These are phyloP conservation scores for Trypoxylon attenuatum DNA, from an alignment of 2,888 invertebrate genomes.

Conservation along the genomic window DNA sequence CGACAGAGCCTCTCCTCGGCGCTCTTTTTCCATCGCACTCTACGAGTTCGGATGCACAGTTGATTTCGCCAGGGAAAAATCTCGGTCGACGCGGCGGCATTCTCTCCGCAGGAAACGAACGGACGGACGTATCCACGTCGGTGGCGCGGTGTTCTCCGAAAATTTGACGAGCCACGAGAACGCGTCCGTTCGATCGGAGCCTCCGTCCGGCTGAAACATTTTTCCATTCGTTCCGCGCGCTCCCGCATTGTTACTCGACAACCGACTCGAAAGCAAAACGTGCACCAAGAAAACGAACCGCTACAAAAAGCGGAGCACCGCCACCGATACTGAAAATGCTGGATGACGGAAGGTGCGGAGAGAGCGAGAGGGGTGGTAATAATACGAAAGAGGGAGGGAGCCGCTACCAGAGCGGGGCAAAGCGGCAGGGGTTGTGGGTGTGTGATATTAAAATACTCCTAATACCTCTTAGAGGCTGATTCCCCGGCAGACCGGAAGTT, in stretches of 20 bases:
- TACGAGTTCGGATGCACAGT: too few relatives aligned
- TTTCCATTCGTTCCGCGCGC: not conserved
- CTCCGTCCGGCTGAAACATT: not conserved
- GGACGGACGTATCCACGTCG: too few relatives aligned
- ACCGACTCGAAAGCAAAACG: constrained; percentile 32
- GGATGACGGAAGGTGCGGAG: not conserved
- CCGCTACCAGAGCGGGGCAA: constrained; percentile 9
- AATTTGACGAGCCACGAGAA: too few relatives aligned
- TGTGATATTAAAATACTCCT: constrained; percentile 15
- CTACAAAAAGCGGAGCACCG: not conserved
- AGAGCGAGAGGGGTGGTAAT: not conserved
- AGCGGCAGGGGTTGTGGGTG: constrained; percentile 18
- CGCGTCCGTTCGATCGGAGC: not conserved
- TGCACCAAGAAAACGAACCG: constrained; percentile 17
- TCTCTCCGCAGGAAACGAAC: too few relatives aligned
- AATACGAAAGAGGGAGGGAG: not conserved
- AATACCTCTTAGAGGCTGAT: constrained; percentile 41
- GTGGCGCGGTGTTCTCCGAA: too few relatives aligned
- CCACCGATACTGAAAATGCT: not conserved
- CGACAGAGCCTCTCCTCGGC: too few relatives aligned
- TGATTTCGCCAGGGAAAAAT: too few relatives aligned
- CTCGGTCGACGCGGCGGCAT: too few relatives aligned
- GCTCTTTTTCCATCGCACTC: too few relatives aligned
- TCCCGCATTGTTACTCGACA: constrained; percentile 13
- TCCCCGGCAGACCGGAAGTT: constrained; percentile 42